A percentile compares a stretch with the other conserved stretches of the same genome.
These are phyloP conservation scores for Clarias magur DNA, from an alignment of 2,113 vertebrate genomes.

Conservation along the genomic window DNA sequence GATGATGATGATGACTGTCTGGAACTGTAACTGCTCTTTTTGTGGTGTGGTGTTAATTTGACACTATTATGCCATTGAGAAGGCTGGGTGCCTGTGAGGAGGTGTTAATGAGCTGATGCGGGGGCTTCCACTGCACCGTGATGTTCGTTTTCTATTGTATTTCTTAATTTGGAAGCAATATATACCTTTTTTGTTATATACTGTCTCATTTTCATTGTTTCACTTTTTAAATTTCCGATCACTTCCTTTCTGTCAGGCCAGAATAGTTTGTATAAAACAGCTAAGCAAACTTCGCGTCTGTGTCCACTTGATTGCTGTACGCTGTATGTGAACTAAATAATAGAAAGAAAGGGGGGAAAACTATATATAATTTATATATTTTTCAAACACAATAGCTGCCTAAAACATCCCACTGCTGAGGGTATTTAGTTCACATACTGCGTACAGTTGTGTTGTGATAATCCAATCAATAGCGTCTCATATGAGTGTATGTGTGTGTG, in stretches of 20 bases:
- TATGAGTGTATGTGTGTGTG: too few species aligned
- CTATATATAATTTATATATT: too few species aligned
- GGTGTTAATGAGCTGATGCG: slow-evolving; percentile 66
- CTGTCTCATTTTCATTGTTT: neutral
- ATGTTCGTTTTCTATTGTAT: neutral
- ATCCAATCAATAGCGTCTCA: too few species aligned
- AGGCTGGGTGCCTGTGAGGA: slow-evolving; percentile 50
- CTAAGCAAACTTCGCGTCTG: neutral
- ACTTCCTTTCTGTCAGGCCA: neutral
- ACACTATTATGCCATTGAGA: slow-evolving; percentile 65
- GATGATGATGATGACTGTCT: slow-evolving; percentile 54
- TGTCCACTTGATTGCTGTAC: neutral
- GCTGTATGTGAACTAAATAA: too few species aligned
- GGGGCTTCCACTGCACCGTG: slow-evolving; percentile 53
- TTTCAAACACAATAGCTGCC: too few species aligned
- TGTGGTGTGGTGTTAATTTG: slow-evolving; percentile 68
- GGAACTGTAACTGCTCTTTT: slow-evolving; percentile 66
- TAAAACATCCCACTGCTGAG: too few species aligned
- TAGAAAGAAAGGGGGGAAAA: too few species aligned
- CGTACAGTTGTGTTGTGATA: too few species aligned
- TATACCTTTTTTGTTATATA: neutral
- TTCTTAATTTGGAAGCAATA: neutral
- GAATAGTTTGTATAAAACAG: neutral
- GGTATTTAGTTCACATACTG: too few species aligned
- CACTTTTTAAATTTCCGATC: neutral